Evolutionary conservation across 2,113 vertebrate species (phyloP).

Genomic region (Fulica atra): DNA sequence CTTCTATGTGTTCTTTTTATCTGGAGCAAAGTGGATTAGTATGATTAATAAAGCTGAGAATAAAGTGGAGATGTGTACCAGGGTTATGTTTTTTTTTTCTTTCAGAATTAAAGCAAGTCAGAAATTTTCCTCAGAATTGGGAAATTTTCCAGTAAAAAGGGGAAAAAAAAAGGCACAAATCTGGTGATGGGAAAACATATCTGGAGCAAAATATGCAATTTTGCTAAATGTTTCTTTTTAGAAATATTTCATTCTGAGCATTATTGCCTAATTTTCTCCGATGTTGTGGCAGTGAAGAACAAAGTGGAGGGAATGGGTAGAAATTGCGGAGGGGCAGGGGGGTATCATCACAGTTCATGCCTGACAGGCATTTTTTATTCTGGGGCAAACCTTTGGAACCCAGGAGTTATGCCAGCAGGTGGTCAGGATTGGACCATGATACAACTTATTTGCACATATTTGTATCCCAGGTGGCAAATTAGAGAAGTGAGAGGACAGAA

Average conservation of each 20-base stretch:
- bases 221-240: not conserved
- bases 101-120: not conserved
- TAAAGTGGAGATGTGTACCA: not conserved
- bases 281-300: not conserved
- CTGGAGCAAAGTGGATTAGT: not conserved
- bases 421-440: not conserved
- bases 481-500: not conserved
- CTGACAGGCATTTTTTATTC: not conserved
- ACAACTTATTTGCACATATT: not conserved
- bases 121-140: not conserved
- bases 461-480: not conserved
- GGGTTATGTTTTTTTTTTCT: not conserved
- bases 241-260: not conserved
- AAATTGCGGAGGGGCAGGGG: not conserved
- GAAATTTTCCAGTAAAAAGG: not conserved
- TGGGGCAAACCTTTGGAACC: not conserved
- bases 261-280: not conserved
- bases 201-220: not conserved
- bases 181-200: not conserved
- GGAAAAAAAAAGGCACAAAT: not conserved
- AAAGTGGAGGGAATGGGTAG: not conserved
- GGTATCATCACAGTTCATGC: not conserved
- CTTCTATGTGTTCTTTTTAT: not conserved
- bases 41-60: conserved; percentile 23
- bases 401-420: not conserved